Percentiles rank a stretch among this genome's conserved stretches.
These are phyloP conservation scores for Buphagus erythrorhynchus DNA, from an alignment of 2,797 vertebrate species.

Conservation along the genomic window DNA sequence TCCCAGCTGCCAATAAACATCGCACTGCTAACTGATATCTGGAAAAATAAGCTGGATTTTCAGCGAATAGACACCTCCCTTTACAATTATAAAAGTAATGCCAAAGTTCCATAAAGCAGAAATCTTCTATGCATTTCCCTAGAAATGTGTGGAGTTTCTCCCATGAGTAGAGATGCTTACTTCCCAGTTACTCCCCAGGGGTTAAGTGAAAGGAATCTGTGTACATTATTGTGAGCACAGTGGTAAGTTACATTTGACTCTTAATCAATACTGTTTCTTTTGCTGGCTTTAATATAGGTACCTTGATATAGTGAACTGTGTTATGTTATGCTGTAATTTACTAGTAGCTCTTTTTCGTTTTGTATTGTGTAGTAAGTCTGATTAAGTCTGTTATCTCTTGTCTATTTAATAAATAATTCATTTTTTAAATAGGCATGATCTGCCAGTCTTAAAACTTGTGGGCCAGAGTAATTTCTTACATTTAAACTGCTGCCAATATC, in stretches of 20 bases:
- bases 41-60: background rate
- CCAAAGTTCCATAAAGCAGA: background rate
- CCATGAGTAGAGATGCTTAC: background rate
- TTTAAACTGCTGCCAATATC: background rate
- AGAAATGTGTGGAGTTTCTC: background rate
- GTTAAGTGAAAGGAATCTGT: background rate
- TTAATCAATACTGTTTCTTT: background rate
- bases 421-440: background rate
- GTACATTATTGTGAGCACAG: background rate
- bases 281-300: background rate
- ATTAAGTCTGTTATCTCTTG: background rate
- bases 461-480: background rate
- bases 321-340: background rate
- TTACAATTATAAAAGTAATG: fast-evolving
- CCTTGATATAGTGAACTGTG: background rate
- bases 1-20: background rate
- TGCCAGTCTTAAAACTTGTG: background rate
- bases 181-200: background rate
- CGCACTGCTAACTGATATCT: background rate
- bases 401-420: background rate
- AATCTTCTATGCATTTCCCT: background rate
- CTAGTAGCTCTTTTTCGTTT: background rate
- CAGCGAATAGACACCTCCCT: background rate
- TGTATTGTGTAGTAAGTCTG: background rate
- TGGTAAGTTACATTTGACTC: background rate